phyloP scores from a whole-genome alignment of 2,888 invertebrate genomes.

The Leucophenga maculata region DNA sequence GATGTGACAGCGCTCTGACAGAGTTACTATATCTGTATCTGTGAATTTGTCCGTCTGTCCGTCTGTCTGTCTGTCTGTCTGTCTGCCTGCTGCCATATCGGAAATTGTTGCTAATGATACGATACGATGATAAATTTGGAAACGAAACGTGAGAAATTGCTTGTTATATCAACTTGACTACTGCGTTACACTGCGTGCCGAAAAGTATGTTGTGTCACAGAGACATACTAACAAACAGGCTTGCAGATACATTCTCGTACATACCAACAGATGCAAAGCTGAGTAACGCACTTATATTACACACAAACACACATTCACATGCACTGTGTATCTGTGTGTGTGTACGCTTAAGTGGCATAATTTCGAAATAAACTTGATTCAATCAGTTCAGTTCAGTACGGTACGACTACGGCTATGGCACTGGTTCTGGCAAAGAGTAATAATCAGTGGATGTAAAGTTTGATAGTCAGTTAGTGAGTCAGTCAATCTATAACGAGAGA shows the following conservation, averaged over 20 bases:
- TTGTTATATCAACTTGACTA: slow-evolving; percentile 57
- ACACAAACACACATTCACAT: slow-evolving; percentile 23
- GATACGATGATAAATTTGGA: slow-evolving; percentile 34
- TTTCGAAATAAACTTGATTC: slow-evolving; percentile 73
- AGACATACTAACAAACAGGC: slow-evolving; percentile 34
- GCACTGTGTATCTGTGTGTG: slow-evolving; percentile 12
- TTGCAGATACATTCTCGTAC: not conserved
- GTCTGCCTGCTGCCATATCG: too few relatives aligned
- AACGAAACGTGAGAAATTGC: slow-evolving; percentile 69
- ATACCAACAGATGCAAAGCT: slow-evolving; percentile 39
- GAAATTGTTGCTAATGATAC: not conserved
- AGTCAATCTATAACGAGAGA: too few relatives aligned
- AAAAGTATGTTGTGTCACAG: slow-evolving; percentile 64
- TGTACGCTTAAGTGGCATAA: slow-evolving; percentile 68
- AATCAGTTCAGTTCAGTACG: slow-evolving; percentile 55
- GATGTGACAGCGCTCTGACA: too few relatives aligned
- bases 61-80: too few relatives aligned
- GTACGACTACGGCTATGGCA: too few relatives aligned
- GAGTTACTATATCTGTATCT: not conserved
- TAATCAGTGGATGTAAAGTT: too few relatives aligned
- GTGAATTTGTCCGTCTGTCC: too few relatives aligned
- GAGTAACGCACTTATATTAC: too few relatives aligned
- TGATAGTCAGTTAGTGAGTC: too few relatives aligned
- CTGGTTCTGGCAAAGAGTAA: too few relatives aligned
- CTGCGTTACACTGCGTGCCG: slow-evolving; percentile 38